Evolutionary conservation across 1,140 invertebrate species (phyloP).

Genomic region (Mactra quadrangularis): DNA sequence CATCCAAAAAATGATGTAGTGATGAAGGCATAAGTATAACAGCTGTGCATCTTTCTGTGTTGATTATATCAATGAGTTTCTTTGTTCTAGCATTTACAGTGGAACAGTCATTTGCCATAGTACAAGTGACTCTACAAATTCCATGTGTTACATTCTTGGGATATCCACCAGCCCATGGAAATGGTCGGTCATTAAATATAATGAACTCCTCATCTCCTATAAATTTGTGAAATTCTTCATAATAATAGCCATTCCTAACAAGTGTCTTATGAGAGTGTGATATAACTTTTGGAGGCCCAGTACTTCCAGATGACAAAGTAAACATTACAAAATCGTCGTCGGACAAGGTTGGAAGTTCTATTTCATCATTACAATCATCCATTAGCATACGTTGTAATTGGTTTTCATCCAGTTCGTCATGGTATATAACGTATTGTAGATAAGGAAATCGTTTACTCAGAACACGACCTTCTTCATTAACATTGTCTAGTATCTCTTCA

Average conservation of each 20-base stretch:
- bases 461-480: background rate
- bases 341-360: conserved; percentile 4
- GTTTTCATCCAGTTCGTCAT: background rate
- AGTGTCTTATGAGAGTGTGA: conserved; percentile 1
- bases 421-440: conserved; percentile 8
- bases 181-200: background rate
- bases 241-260: background rate
- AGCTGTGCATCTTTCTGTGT: too few relatives aligned
- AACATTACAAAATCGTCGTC: conserved; percentile 20
- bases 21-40: too few relatives aligned
- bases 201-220: background rate
- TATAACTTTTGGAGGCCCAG: conserved; percentile 19
- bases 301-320: conserved; percentile 32
- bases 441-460: conserved; percentile 8
- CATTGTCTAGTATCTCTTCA: background rate
- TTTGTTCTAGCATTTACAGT: too few relatives aligned
- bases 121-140: background rate
- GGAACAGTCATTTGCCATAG: too few relatives aligned
- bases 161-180: conserved; percentile 15
- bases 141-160: background rate
- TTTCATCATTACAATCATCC: background rate
- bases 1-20: too few relatives aligned
- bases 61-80: too few relatives aligned
- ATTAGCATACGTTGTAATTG: background rate
- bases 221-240: background rate